Base-by-base conservation (phyloP, 2,888 invertebrate species). In the Trichopria drosophilae region DNA sequence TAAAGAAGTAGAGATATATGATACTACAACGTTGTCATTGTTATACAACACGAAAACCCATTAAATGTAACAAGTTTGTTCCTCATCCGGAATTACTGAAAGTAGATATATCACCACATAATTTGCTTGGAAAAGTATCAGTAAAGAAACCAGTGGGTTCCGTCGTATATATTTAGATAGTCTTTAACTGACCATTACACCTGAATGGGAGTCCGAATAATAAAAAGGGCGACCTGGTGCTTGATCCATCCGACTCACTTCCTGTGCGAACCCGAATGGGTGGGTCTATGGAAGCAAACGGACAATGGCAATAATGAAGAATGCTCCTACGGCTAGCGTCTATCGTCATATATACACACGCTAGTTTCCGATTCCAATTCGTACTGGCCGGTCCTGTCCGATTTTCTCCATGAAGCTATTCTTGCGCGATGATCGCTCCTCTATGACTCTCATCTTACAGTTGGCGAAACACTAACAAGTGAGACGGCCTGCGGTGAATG, bases 141-240 rank as follows among this genome's bases (percentile, higher is more conserved):
- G n/a, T n/a, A n/a, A n/a, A n/a, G n/a, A n/a, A n/a, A 64, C 69
- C 66, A 68, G 62, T 64, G 63, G 62, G 62, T 62, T 60, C 51
- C 45, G 49, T 51, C 61, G 57, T 69, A 66, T n/a, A n/a, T n/a
- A n/a, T 69, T 71, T 71, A 67, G 69, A 70, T 69, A 67, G 72
- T 68, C 66, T 68, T 73, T 67, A 69, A 70, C 72, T 73, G 73
- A 72, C 73, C 73, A 74, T 73, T 73, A 72, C 74, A 73, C 72
- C 72, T 71, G 73, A 74, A 74, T 72, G 62, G 66, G 59, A 50
- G 55, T 57, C 50, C 49, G 59, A 60, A 65, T 63, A 66, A 71
- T 70, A 64, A 66, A 73, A 70, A 68, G 67, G 68, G 62, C 67
- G 65, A 63, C 61, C 54, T 52, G 61, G 63, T 65, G 67, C 72